A percentile compares a stretch with the other conserved stretches of the same genome.
Conservation (phyloP, 2,888 invertebrate genomes). For the Dendrolimus pini region DNA sequence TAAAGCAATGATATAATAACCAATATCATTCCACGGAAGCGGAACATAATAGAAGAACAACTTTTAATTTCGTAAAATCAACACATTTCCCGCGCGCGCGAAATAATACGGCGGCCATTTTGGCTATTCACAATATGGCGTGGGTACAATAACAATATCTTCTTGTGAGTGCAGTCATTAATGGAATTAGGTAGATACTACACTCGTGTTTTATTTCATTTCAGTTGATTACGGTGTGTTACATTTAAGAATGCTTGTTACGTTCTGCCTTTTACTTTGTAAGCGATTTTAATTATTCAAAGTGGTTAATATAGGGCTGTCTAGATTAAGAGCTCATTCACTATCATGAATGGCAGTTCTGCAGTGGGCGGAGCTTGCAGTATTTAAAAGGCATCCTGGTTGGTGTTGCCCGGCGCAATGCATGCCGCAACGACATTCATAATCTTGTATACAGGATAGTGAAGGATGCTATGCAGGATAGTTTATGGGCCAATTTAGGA, state of each 20-base stretch:
- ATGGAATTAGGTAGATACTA: slow-evolving; percentile 18
- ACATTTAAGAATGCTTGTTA: neutral
- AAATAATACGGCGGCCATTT: slow-evolving; percentile 19
- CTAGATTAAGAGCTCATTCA: too few species aligned
- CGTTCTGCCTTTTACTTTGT: too few species aligned
- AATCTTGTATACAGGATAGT: too few species aligned
- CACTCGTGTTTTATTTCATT: slow-evolving; percentile 6
- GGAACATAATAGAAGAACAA: slow-evolving; percentile 1
- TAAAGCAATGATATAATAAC: neutral
- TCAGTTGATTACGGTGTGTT: slow-evolving; percentile 5
- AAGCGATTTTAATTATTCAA: too few species aligned
- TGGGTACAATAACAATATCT: slow-evolving; percentile 29
- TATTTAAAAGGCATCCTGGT: too few species aligned
- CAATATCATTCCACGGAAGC: neutral
- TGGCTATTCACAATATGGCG: slow-evolving; percentile 33
- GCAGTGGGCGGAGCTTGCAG: too few species aligned
- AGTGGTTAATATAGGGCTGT: too few species aligned
- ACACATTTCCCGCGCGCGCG: slow-evolving; percentile 9
- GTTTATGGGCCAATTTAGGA: too few species aligned
- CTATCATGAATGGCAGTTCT: too few species aligned
- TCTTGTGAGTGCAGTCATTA: slow-evolving; percentile 24
- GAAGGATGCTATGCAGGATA: too few species aligned
- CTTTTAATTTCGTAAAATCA: slow-evolving; percentile 12
- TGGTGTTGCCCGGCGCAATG: too few species aligned
- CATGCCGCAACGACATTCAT: too few species aligned